phyloP scores from a whole-genome alignment of 2,797 vertebrate species.

The Salmo trutta region DNA sequence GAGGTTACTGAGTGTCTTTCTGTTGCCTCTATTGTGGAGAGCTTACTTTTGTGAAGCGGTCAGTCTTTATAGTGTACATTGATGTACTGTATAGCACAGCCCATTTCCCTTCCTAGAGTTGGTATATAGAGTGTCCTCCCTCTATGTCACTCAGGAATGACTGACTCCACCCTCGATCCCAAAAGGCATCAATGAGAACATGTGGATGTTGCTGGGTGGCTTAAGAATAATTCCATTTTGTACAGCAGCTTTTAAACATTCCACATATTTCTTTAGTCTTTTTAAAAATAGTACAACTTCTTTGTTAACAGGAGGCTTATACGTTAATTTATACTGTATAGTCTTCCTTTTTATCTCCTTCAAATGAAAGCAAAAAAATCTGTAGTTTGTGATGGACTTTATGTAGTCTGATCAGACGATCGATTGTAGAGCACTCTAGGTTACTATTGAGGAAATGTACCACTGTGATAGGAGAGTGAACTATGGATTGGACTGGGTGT shows the following conservation, averaged over 20 bases:
- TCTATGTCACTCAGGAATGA: constrained; percentile 19
- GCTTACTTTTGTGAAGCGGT: constrained; percentile 16
- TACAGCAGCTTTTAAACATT: constrained; percentile 49
- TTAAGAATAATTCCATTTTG: constrained; percentile 36
- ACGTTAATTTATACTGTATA: constrained; percentile 78
- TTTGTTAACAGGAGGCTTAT: constrained; percentile 74
- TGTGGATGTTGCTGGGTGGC: constrained; percentile 22
- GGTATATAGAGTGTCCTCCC: constrained; percentile 2
- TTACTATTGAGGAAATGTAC: constrained; percentile 51
- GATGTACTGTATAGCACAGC: constrained; percentile 46
- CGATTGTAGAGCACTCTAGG: constrained; percentile 61
- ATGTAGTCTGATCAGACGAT: constrained; percentile 62
- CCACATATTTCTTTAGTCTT: constrained; percentile 56
- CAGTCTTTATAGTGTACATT: constrained; percentile 36
- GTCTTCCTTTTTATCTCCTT: constrained; percentile 53
- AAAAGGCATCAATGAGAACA: constrained; percentile 30
- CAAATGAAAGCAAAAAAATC: constrained; percentile 53
- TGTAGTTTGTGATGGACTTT: constrained; percentile 66
- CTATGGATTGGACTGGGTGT: constrained; percentile 32
- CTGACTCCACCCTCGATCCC: constrained; percentile 30
- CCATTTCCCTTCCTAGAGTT: constrained; percentile 15
- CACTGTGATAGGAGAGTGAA: constrained; percentile 55
- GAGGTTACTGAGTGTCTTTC: not conserved
- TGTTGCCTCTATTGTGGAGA: not conserved
- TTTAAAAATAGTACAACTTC: constrained; percentile 73